These are phyloP conservation scores for Drosophila elegans DNA, from an alignment of 1,140 invertebrate genomes.

Conservation along the genomic window DNA sequence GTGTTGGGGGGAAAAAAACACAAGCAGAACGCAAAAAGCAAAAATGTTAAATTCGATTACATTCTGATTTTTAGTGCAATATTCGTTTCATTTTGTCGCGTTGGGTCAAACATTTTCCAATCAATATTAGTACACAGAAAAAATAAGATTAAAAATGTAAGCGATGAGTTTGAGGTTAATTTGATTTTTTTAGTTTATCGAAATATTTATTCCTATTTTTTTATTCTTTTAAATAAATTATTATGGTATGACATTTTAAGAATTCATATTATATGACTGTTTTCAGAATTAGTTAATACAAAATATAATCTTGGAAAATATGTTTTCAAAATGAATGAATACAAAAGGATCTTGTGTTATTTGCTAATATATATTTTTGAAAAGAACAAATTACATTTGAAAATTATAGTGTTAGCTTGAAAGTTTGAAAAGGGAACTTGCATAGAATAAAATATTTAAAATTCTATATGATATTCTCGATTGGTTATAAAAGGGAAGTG, in stretches of 20 bases:
- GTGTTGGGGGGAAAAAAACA: constrained; percentile 38
- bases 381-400: too few relatives aligned
- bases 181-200: not conserved
- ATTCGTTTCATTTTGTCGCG: constrained; percentile 42
- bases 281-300: too few relatives aligned
- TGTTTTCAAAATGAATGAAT: too few relatives aligned
- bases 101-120: constrained; percentile 11
- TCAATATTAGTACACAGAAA: constrained; percentile 21
- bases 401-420: too few relatives aligned
- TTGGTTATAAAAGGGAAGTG: too few relatives aligned
- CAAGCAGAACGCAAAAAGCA: constrained; percentile 52
- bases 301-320: too few relatives aligned
- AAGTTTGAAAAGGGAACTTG: too few relatives aligned
- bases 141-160: constrained; percentile 2
- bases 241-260: not conserved
- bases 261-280: not conserved
- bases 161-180: constrained; percentile 3
- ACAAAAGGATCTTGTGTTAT: too few relatives aligned
- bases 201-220: too few relatives aligned
- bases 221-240: not conserved
- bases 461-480: too few relatives aligned
- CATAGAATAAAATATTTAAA: too few relatives aligned
- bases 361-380: too few relatives aligned
- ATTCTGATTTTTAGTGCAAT: constrained; percentile 79
- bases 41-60: constrained; percentile 39